Base-by-base conservation (phyloP, 2,113 vertebrate genomes). In the Pedionomus torquatus region DNA sequence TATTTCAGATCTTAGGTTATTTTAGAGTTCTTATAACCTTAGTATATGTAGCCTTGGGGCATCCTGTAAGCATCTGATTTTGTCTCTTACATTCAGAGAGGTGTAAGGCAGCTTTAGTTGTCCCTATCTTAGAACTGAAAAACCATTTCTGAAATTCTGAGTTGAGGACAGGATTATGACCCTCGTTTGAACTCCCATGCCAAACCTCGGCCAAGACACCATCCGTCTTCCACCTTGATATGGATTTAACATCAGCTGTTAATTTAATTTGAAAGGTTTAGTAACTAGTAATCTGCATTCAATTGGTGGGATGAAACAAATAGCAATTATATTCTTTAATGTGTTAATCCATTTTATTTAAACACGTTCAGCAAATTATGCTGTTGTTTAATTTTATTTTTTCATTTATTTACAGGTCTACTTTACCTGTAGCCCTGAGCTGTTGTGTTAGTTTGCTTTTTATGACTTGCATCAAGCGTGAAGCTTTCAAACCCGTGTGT, bases 351-450 rank as follows among this genome's bases (percentile, higher is more conserved):
- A 54, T 28, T 69, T 92, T 91, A 52, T 84, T 82, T 72, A 87
- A 91, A 17, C 4, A 1, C 55, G 19, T 69, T 83, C 77, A 91
- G 49, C 25, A 92, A 89, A 49, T 82, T 25, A 69, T 49, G 31
- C 16, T 43, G 6, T 71, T 9, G 1, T 58, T 86, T 71, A 84
- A 95, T 72, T 87, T 88, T 5, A 81, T 64, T 60, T 66, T 91
- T 72, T 61, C 49, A 39, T 95, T 82, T 91, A 76, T 91, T 97
- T 87, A 49, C 96, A 97, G 97, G 46, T 87, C n/a, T 83, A 4
- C 83, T 75, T 83, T 61, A 57, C 61, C 35, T 84, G 44, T 51
- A 92, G 48, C 37, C 51, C 81, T 85, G 91, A 95, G 17, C 44
- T 90, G 7, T 41, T 31, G 23, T 19, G 49, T 65, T 66, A 25